These are phyloP conservation scores for Hyposmocoma kahamanoa DNA, from an alignment of 1,140 invertebrate genomes.

Conservation along the genomic window DNA sequence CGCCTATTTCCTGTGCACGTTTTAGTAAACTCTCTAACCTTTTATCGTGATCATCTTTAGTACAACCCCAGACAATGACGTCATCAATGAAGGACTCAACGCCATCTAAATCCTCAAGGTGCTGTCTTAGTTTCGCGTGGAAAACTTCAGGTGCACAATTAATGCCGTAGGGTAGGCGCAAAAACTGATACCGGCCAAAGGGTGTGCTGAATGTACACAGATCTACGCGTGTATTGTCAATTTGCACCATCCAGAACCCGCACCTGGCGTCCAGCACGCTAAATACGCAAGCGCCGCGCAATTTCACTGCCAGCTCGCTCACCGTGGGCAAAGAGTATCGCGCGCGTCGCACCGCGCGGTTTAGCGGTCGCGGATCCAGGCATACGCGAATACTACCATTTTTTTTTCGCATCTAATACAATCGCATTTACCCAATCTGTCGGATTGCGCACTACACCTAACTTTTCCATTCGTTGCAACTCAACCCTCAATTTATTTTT, in stretches of 20 bases:
- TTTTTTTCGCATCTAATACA: background rate
- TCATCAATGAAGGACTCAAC: constrained; percentile 2
- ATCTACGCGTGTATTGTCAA: background rate
- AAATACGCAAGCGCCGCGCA: background rate
- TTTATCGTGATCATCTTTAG: background rate
- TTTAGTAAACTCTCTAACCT: background rate
- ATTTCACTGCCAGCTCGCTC: background rate
- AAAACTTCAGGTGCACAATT: constrained; percentile 2
- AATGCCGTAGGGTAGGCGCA: constrained; percentile 1
- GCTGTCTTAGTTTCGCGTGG: background rate
- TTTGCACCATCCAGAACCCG: constrained; percentile 2
- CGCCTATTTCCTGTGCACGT: constrained; percentile 19
- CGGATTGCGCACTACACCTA: constrained; percentile 1
- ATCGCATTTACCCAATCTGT: constrained; percentile 3
- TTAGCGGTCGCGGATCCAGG: constrained; percentile 7
- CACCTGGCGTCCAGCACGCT: constrained; percentile 1
- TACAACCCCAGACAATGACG: background rate
- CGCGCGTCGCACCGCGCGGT: constrained; percentile 6
- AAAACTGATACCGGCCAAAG: constrained; percentile 2
- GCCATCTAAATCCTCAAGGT: background rate
- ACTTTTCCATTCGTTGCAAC: constrained; percentile 4
- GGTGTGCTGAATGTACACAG: background rate
- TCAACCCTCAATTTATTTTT: constrained; percentile 4
- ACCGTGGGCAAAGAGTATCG: background rate
- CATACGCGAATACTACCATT: constrained; percentile 3